phyloP scores from a whole-genome alignment of 2,113 vertebrate genomes.

The Sylvilagus bachmani region DNA sequence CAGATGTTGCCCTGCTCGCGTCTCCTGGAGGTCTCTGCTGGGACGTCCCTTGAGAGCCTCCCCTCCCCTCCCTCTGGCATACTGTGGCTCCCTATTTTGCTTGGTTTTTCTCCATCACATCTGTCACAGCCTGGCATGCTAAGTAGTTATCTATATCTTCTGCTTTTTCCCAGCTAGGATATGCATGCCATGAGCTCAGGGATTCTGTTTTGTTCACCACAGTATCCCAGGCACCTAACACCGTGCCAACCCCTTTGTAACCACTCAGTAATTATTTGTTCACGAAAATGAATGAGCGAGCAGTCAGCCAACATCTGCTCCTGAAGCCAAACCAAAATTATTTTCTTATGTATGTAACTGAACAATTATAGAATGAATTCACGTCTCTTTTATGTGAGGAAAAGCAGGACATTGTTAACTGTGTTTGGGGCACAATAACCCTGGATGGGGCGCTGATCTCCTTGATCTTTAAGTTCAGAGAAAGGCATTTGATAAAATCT shows the following conservation, averaged over 20 bases:
- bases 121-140: background rate
- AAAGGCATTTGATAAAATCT: background rate
- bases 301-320: conserved; percentile 16
- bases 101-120: background rate
- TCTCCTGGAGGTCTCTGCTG: background rate
- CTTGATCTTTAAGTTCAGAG: conserved; percentile 5
- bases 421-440: background rate
- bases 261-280: background rate
- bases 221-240: background rate
- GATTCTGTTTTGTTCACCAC: background rate
- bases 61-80: background rate
- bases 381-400: background rate
- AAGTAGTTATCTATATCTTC: background rate
- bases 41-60: background rate
- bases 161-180: background rate
- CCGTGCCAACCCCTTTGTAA: background rate
- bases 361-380: background rate
- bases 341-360: background rate
- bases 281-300: background rate
- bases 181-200: background rate
- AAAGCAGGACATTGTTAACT: background rate
- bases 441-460: background rate
- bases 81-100: background rate
- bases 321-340: background rate
- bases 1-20: background rate